phyloP scores from a whole-genome alignment of 2,797 vertebrate species.

The Danio kyathit region DNA sequence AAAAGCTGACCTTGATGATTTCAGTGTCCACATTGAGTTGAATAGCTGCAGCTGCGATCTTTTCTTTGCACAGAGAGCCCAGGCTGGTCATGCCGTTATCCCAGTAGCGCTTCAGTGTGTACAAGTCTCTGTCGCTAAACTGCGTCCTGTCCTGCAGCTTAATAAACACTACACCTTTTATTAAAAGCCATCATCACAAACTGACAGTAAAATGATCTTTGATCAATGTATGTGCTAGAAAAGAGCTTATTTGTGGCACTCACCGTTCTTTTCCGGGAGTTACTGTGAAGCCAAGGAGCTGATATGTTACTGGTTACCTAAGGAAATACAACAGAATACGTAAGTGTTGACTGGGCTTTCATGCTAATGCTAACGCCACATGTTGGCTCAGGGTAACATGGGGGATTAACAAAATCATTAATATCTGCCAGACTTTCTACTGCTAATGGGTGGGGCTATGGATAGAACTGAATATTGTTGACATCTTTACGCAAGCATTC shows the following conservation, averaged over 20 bases:
- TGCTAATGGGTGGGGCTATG: too few relatives aligned
- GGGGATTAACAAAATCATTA: too few relatives aligned
- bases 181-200: conserved; percentile 18
- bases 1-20: conserved; percentile 90
- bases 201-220: conserved; percentile 18
- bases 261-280: conserved; percentile 98
- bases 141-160: conserved; percentile 98
- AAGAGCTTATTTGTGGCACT: conserved; percentile 72
- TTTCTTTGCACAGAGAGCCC: conserved; percentile 96
- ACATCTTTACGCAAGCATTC: too few relatives aligned
- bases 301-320: conserved; percentile 90
- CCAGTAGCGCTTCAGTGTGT: conserved; percentile 97
- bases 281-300: conserved; percentile 95
- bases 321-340: conserved; percentile 65
- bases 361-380: too few relatives aligned
- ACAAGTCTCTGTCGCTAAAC: conserved; percentile 93
- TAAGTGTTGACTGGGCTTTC: too few relatives aligned
- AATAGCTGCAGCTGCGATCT: conserved; percentile 93
- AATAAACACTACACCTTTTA: conserved; percentile 62
- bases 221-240: neutral
- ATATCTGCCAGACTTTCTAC: too few relatives aligned
- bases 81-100: conserved; percentile 98
- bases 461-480: too few relatives aligned
- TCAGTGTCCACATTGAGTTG: conserved; percentile 97
- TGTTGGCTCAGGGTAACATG: too few relatives aligned